Conservation (phyloP, 1,140 invertebrate genomes). For the Calliopsis andreniformis region DNA sequence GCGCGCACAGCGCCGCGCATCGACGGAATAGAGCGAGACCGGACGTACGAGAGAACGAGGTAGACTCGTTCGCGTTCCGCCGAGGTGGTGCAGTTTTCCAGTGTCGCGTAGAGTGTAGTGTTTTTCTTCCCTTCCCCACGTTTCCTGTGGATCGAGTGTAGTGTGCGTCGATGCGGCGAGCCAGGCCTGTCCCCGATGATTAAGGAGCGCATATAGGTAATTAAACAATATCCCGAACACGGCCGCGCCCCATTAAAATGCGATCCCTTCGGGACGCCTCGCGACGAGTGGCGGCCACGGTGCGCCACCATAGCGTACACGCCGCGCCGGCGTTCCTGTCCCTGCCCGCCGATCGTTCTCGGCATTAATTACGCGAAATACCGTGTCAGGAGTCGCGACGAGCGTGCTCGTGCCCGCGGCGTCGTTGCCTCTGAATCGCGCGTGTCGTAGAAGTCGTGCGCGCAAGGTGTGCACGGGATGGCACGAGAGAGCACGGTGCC, state of each 20-base stretch:
- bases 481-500: slow-evolving; percentile 15
- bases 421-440: neutral
- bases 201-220: slow-evolving; percentile 76
- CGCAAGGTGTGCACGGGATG: slow-evolving; percentile 26
- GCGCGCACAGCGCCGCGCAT: slow-evolving; percentile 68
- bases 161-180: slow-evolving; percentile 71
- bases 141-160: slow-evolving; percentile 63
- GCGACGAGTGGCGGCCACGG: slow-evolving; percentile 22
- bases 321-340: slow-evolving; percentile 51
- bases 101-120: slow-evolving; percentile 76
- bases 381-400: neutral
- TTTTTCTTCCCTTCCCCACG: slow-evolving; percentile 64
- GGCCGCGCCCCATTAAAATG: slow-evolving; percentile 59
- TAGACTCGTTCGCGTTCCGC: slow-evolving; percentile 71
- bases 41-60: slow-evolving; percentile 62
- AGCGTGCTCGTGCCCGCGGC: slow-evolving; percentile 1
- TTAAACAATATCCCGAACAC: slow-evolving; percentile 40
- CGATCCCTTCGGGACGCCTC: slow-evolving; percentile 37
- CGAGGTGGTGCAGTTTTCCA: slow-evolving; percentile 72
- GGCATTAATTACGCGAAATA: neutral
- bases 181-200: slow-evolving; percentile 66
- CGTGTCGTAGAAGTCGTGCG: neutral
- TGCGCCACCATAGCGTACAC: slow-evolving; percentile 62
- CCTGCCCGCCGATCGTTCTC: slow-evolving; percentile 18
- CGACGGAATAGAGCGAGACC: slow-evolving; percentile 61